Base-by-base conservation (phyloP, 2,797 vertebrate species). In the Channallabes apus region DNA sequence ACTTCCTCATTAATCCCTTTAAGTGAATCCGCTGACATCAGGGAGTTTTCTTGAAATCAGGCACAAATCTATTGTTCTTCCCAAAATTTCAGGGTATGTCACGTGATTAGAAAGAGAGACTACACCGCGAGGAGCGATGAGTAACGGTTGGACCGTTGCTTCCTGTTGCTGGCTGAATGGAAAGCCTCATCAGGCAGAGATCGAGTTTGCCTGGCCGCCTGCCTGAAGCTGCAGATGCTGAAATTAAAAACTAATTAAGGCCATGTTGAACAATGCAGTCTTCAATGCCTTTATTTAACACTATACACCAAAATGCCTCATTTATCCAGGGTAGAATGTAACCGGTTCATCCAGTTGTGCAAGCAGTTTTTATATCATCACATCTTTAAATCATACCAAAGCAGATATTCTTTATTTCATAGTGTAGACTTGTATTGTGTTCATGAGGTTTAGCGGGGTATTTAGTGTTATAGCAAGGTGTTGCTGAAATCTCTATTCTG, bases 221-320 rank as follows among this genome's bases (percentile, higher is more conserved):
- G 83, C 82, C 84, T 81, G 41, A 73, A 80, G 61, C 54, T 68
- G 18, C 83, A 85, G 87, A 86, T 90, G 88, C 80, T 64, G 59
- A 87, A 86, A 90, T 88, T 86, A 87, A 80, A 67, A 73, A 76
- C 83, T 86, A 90, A 90, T 90, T 87, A 89, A 83, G 85, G 51
- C 76, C 80, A 85, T 84, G 84, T 86, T 84, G 58, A 76, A 75
- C 61, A 72, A 69, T 54, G 35, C 27, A 29, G 29, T 29, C 65
- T 54, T 58, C 20, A n/a, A n/a, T 58, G 22, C 29, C 18, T 51
- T 75, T 67, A 80, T 81, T 72, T 75, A 65, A 65, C 61, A 46
- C 38, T 64, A n/a, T 38, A 73, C 24, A 54, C 51, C 18, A 71
- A 41, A 69, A 32, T 27, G 20, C n/a, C 18, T 51, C 27, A 22